Percentiles rank a stretch among this genome's conserved stretches.
phyloP scores from a whole-genome alignment of 2,888 invertebrate genomes.

The Drosophila cracens region DNA sequence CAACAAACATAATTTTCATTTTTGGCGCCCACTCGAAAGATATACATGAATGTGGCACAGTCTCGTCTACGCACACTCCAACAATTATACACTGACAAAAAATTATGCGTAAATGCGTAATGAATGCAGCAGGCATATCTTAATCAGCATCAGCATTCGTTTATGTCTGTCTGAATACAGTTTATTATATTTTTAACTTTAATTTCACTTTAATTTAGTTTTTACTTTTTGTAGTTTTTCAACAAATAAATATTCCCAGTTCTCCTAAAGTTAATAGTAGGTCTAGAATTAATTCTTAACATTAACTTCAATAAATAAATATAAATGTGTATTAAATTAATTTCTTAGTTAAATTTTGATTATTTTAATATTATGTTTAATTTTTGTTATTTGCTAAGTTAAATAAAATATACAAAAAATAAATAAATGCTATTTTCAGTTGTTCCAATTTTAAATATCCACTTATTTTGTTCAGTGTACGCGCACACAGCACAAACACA shows the following conservation, averaged over 20 bases:
- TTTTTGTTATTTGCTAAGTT: background rate
- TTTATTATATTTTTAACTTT: background rate
- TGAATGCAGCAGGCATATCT: background rate
- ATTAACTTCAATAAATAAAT: background rate
- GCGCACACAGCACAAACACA: background rate
- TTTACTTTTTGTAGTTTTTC: background rate
- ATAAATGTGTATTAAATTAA: background rate
- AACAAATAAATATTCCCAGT: too few species aligned
- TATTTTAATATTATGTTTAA: background rate
- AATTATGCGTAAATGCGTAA: background rate
- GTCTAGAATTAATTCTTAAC: background rate
- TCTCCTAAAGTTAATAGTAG: background rate
- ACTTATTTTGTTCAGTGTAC: background rate
- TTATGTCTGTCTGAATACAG: background rate
- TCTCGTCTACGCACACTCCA: conserved; percentile 1
- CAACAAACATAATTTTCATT: conserved; percentile 31
- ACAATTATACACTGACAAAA: conserved; percentile 4
- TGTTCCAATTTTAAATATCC: background rate
- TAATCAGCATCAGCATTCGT: background rate
- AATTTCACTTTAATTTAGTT: background rate
- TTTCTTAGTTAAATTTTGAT: background rate
- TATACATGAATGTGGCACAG: conserved; percentile 9
- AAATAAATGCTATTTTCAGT: background rate
- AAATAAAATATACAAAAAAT: background rate
- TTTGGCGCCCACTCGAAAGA: conserved; percentile 63